A percentile compares a stretch with the other conserved stretches of the same genome.
Evolutionary conservation across 2,113 vertebrate species (phyloP).

Genomic region (Fulica atra): DNA sequence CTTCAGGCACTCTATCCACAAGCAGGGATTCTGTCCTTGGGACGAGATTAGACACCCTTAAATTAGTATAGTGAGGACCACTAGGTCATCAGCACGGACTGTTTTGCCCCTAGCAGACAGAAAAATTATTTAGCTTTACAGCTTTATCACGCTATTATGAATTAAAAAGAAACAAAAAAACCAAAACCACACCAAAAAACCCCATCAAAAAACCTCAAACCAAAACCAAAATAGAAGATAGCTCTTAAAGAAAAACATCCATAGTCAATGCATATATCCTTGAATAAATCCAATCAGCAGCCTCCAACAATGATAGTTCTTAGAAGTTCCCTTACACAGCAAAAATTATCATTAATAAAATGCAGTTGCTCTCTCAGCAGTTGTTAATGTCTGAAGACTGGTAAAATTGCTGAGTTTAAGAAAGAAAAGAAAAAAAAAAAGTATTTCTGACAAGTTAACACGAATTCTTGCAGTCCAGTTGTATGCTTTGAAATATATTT

Average conservation of each 20-base stretch:
- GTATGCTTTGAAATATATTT: slow-evolving; percentile 24
- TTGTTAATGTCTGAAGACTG: background rate
- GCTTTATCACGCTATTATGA: background rate
- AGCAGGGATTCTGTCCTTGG: background rate
- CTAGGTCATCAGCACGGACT: background rate
- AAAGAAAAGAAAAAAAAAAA: background rate
- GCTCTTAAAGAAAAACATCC: background rate
- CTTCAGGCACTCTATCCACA: background rate
- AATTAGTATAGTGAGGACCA: background rate
- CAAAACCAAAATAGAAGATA: background rate
- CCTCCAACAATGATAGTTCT: background rate
- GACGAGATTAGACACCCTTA: background rate
- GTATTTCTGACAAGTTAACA: slow-evolving; percentile 7
- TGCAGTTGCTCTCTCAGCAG: background rate
- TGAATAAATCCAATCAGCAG: background rate
- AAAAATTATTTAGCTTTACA: background rate
- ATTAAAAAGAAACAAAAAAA: background rate
- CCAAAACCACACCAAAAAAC: background rate
- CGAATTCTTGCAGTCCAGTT: background rate
- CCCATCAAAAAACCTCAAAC: background rate
- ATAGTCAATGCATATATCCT: background rate
- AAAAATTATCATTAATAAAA: background rate
- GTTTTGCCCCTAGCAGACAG: background rate
- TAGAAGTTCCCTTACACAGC: background rate
- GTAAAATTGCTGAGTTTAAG: slow-evolving; percentile 28